These are phyloP conservation scores for Hypotaenidia philippensis DNA, from an alignment of 2,797 vertebrate genomes.

Conservation along the genomic window DNA sequence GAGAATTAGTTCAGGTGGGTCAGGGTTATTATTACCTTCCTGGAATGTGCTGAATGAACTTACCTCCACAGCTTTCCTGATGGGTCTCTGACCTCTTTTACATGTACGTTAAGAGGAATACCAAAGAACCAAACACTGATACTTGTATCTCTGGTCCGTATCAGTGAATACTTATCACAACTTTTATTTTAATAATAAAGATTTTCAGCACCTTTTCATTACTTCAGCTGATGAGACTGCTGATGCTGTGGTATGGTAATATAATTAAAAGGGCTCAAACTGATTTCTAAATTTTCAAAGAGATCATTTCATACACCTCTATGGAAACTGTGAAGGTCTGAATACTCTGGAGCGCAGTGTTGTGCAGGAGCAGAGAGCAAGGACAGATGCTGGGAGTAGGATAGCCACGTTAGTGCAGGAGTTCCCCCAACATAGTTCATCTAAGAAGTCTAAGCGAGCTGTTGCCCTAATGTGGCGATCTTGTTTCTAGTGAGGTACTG, in stretches of 20 bases:
- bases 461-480: not conserved
- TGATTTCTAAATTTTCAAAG: not conserved
- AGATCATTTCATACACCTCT: accelerated
- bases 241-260: not conserved
- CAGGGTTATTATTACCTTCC: not conserved
- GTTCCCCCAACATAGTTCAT: not conserved
- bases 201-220: not conserved
- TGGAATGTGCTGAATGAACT: conserved; percentile 27
- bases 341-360: not conserved
- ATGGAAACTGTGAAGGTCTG: not conserved
- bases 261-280: not conserved
- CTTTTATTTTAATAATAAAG: not conserved
- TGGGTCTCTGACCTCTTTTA: not conserved
- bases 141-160: not conserved
- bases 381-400: not conserved
- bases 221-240: not conserved
- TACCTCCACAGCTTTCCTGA: not conserved
- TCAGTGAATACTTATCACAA: not conserved
- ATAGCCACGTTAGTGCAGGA: accelerated
- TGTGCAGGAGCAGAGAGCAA: not conserved
- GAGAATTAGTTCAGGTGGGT: not conserved
- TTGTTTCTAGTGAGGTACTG: not conserved
- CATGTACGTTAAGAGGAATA: not conserved
- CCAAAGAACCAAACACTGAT: not conserved
- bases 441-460: not conserved